These are phyloP conservation scores for Unio pictorum DNA, from an alignment of 2,888 invertebrate species.

Conservation along the genomic window DNA sequence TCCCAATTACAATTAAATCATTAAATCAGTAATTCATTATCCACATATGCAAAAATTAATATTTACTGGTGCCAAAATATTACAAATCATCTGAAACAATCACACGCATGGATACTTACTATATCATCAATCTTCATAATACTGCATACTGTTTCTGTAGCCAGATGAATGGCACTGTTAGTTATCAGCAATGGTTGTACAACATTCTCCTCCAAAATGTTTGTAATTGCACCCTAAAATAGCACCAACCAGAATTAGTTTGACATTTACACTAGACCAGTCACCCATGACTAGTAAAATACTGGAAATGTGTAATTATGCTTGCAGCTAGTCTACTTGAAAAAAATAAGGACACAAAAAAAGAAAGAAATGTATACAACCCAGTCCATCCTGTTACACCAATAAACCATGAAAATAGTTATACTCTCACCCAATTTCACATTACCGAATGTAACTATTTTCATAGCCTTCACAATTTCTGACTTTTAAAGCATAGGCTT, in stretches of 20 bases:
- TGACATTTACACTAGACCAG: background rate
- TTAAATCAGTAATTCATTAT: too few relatives aligned
- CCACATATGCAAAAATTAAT: too few relatives aligned
- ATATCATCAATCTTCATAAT: conserved; percentile 99
- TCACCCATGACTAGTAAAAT: background rate
- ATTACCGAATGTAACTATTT: too few relatives aligned
- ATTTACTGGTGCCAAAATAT: too few relatives aligned
- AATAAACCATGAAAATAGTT: too few relatives aligned
- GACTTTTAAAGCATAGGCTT: too few relatives aligned
- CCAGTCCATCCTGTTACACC: too few relatives aligned
- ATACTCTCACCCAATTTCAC: too few relatives aligned
- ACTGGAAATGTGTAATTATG: background rate
- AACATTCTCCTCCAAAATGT: conserved; percentile 97
- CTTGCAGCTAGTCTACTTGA: background rate
- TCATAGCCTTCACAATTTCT: too few relatives aligned
- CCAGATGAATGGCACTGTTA: conserved; percentile 91
- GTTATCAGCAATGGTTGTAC: conserved; percentile 97
- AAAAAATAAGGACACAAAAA: background rate
- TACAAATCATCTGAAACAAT: too few relatives aligned
- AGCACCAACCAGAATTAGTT: conserved; percentile 2
- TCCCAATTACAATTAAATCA: too few relatives aligned
- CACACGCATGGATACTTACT: conserved; percentile 74
- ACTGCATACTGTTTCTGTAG: conserved; percentile 96
- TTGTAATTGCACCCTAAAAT: conserved; percentile 88
- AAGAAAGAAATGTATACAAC: background rate